Evolutionary conservation across 2,888 invertebrate genomes (phyloP).

Genomic region (Abscondita cerata): DNA sequence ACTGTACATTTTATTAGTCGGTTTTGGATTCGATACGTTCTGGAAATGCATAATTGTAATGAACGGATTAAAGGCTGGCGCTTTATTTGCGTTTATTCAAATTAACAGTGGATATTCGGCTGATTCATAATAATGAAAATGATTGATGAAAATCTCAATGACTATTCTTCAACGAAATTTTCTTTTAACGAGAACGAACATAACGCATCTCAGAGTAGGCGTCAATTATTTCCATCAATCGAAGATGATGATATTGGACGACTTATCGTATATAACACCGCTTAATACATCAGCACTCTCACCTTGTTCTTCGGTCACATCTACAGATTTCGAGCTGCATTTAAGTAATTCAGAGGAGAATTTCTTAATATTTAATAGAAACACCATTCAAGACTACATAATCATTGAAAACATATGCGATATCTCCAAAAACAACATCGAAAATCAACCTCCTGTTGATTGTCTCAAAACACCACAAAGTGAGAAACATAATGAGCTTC

Average conservation of each 20-base stretch:
- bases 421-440: constrained; percentile 12
- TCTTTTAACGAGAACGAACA: neutral
- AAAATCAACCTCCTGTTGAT: constrained; percentile 11
- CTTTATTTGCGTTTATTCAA: too few relatives aligned
- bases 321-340: neutral
- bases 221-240: constrained; percentile 65
- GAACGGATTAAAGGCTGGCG: too few relatives aligned
- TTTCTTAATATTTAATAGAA: constrained; percentile 30
- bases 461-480: constrained; percentile 8
- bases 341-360: constrained; percentile 4
- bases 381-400: constrained; percentile 39
- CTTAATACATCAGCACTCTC: constrained; percentile 52
- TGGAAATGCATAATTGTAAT: too few relatives aligned
- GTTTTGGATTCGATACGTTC: too few relatives aligned
- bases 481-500: neutral
- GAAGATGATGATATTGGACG: constrained; percentile 54
- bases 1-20: neutral
- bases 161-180: neutral
- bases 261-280: constrained; percentile 66
- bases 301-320: neutral
- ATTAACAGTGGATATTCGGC: too few relatives aligned
- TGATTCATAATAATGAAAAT: neutral
- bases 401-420: constrained; percentile 34
- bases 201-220: constrained; percentile 63
- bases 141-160: neutral